A percentile compares a stretch with the other conserved stretches of the same genome.
phyloP scores from a whole-genome alignment of 2,888 invertebrate species.

The Cataglyphis livida region DNA sequence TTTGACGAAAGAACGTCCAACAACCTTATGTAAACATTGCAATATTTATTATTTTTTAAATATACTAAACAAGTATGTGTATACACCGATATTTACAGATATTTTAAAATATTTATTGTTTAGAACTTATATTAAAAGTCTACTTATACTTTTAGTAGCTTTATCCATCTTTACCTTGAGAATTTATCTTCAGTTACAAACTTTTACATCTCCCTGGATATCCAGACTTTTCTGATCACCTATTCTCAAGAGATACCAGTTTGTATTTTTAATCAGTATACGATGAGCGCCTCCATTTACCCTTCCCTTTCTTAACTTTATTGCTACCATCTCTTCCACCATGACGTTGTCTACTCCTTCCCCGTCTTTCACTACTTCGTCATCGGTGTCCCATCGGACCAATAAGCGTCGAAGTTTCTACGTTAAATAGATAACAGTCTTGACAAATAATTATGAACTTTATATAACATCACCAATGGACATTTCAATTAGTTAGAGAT shows the following conservation, averaged over 20 bases:
- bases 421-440: constrained; percentile 69
- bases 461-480: constrained; percentile 48
- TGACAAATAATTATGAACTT: constrained; percentile 74
- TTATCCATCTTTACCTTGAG: constrained; percentile 28
- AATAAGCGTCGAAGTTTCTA: constrained; percentile 66
- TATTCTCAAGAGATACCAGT: constrained; percentile 60
- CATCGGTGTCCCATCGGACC: constrained; percentile 52
- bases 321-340: constrained; percentile 19
- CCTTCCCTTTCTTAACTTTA: constrained; percentile 49
- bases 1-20: constrained; percentile 13
- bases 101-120: not conserved
- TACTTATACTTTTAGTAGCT: constrained; percentile 32
- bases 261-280: constrained; percentile 69
- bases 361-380: constrained; percentile 47
- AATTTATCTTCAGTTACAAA: constrained; percentile 40
- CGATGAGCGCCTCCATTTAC: constrained; percentile 43
- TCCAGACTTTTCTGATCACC: constrained; percentile 49
- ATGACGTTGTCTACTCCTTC: constrained; percentile 40
- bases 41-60: not conserved
- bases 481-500: constrained; percentile 34
- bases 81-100: not conserved
- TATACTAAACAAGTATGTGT: not conserved
- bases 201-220: constrained; percentile 44
- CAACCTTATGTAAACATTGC: constrained; percentile 14
- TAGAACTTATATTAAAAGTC: constrained; percentile 5